These are phyloP conservation scores for Pseudolycoriella hygida DNA, from an alignment of 2,888 invertebrate species.

Conservation along the genomic window DNA sequence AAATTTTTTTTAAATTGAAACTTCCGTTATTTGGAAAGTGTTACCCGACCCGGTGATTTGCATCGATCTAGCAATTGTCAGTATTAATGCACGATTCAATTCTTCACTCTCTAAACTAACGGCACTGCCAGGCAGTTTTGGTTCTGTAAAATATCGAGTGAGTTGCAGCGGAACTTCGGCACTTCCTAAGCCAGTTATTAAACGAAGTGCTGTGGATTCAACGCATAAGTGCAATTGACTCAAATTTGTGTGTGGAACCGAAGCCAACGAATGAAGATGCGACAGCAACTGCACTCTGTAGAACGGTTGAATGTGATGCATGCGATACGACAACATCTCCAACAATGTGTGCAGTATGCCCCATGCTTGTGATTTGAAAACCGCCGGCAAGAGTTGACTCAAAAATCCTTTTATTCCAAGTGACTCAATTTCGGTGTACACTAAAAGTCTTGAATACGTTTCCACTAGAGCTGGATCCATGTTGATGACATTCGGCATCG, in stretches of 20 bases:
- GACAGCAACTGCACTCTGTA: conserved; percentile 84
- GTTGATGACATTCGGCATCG: conserved; percentile 43
- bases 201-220: conserved; percentile 70
- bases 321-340: conserved; percentile 92
- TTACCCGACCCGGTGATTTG: conserved; percentile 72
- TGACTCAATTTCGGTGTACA: conserved; percentile 93
- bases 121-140: conserved; percentile 50
- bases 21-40: too few species aligned
- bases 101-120: conserved; percentile 92
- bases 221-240: conserved; percentile 86
- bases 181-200: conserved; percentile 81
- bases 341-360: conserved; percentile 86
- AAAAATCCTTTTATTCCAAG: conserved; percentile 61
- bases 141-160: conserved; percentile 77
- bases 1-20: background rate
- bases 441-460: conserved; percentile 81
- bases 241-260: conserved; percentile 86
- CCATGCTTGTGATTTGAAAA: conserved; percentile 87
- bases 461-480: conserved; percentile 85
- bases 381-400: conserved; percentile 78
- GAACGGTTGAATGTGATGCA: conserved; percentile 93
- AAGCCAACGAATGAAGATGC: conserved; percentile 78
- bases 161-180: conserved; percentile 88
- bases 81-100: conserved; percentile 77
- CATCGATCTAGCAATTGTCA: conserved; percentile 84